Evolutionary conservation across 2,888 invertebrate species (phyloP).

Genomic region (Lasius platythorax): DNA sequence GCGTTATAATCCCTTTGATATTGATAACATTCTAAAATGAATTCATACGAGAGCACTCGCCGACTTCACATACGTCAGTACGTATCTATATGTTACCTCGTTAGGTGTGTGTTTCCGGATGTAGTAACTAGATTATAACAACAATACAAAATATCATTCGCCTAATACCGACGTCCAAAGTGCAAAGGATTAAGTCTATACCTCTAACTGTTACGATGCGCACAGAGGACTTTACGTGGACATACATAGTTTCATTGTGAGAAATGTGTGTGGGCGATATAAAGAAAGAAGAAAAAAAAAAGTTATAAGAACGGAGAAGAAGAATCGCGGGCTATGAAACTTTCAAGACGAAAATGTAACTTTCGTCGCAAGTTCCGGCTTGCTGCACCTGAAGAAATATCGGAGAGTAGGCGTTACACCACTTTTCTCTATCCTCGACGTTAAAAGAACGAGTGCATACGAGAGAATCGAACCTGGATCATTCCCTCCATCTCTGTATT

Average conservation of each 20-base stretch:
- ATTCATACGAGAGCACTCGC: slow-evolving; percentile 44
- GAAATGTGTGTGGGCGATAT: neutral
- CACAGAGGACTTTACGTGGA: slow-evolving; percentile 25
- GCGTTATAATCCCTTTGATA: neutral
- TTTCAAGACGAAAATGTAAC: slow-evolving; percentile 38
- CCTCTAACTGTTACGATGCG: slow-evolving; percentile 19
- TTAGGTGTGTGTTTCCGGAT: slow-evolving; percentile 12
- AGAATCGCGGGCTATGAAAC: slow-evolving; percentile 23
- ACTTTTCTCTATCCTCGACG: slow-evolving; percentile 1
- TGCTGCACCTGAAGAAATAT: slow-evolving; percentile 6
- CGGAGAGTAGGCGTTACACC: slow-evolving; percentile 13
- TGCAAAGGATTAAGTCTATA: slow-evolving; percentile 45
- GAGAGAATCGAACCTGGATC: neutral
- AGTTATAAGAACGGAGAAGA: neutral
- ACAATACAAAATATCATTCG: slow-evolving; percentile 46
- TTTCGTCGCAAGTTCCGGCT: slow-evolving; percentile 38
- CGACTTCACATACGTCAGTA: slow-evolving; percentile 32
- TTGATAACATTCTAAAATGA: slow-evolving; percentile 19
- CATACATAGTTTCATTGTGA: neutral
- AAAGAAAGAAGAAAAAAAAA: neutral
- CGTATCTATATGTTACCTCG: slow-evolving; percentile 16
- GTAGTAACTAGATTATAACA: slow-evolving; percentile 37
- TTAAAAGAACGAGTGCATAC: neutral
- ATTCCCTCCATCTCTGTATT: neutral
- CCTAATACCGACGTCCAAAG: slow-evolving; percentile 33